A percentile compares a stretch with the other conserved stretches of the same genome.
These are phyloP conservation scores for Percina caprodes DNA, from an alignment of 2,113 vertebrate genomes.

Conservation along the genomic window DNA sequence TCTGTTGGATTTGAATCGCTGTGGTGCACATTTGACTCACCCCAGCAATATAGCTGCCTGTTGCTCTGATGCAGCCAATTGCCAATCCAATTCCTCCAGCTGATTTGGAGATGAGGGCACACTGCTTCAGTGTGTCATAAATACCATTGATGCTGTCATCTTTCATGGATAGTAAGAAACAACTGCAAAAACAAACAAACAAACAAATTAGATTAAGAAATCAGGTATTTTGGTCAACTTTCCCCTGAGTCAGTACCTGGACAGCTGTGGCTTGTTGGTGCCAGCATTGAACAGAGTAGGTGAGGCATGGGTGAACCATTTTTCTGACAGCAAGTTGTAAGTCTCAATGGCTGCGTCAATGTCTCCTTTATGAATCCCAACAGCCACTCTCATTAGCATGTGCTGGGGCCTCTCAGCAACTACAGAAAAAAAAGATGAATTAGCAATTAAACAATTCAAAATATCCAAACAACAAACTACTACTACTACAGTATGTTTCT, in stretches of 20 bases:
- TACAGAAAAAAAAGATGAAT: slow-evolving; percentile 49
- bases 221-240: not conserved
- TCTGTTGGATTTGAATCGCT: not conserved
- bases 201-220: not conserved
- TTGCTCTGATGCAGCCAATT: slow-evolving; percentile 95
- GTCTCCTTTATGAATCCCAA: slow-evolving; percentile 93
- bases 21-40: slow-evolving; percentile 77
- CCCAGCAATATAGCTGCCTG: slow-evolving; percentile 97
- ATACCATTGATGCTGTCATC: slow-evolving; percentile 98
- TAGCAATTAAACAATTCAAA: not conserved
- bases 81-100: slow-evolving; percentile 96
- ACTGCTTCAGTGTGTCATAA: slow-evolving; percentile 97
- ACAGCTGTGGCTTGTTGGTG: slow-evolving; percentile 94
- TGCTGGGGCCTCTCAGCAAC: slow-evolving; percentile 97
- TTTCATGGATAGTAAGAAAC: slow-evolving; percentile 96
- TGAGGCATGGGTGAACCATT: slow-evolving; percentile 97
- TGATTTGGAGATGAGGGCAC: slow-evolving; percentile 96
- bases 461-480: not conserved
- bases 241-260: slow-evolving; percentile 83
- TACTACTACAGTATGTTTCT: not conserved
- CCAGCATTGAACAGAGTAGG: slow-evolving; percentile 98
- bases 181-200: slow-evolving; percentile 80
- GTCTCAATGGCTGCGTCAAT: slow-evolving; percentile 94
- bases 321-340: slow-evolving; percentile 95
- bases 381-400: slow-evolving; percentile 96